These are phyloP conservation scores for Urocyon cinereoargenteus DNA, from an alignment of 2,797 vertebrate species.

Conservation along the genomic window DNA sequence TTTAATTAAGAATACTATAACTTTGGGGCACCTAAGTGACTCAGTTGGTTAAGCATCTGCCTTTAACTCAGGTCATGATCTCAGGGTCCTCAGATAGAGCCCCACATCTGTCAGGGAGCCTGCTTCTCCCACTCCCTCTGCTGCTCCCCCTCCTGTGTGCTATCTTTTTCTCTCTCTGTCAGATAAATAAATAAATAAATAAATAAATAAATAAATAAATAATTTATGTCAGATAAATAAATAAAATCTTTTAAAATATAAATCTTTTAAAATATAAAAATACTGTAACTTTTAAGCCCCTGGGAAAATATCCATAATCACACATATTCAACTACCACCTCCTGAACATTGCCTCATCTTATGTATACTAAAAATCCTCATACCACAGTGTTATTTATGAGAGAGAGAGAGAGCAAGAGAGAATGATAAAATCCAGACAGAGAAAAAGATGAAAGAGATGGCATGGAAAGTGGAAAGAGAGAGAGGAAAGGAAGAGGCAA, in stretches of 20 bases:
- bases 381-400: background rate
- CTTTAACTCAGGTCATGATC: too few relatives aligned
- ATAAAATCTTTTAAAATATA: background rate
- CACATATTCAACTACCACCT: background rate
- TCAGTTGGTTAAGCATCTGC: too few relatives aligned
- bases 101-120: too few relatives aligned
- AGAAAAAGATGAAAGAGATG: background rate
- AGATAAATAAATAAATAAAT: too few relatives aligned
- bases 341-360: background rate
- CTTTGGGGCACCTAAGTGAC: background rate
- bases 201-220: too few relatives aligned
- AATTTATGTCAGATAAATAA: too few relatives aligned
- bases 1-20: background rate
- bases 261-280: background rate
- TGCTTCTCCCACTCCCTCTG: too few relatives aligned
- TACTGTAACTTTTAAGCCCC: background rate
- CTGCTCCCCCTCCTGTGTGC: too few relatives aligned
- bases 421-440: background rate
- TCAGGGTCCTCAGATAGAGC: too few relatives aligned
- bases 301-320: background rate
- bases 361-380: background rate
- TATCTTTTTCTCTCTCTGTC: too few relatives aligned
- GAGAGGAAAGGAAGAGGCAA: rapidly evolving
- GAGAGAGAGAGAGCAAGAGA: background rate
- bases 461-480: background rate